Evolutionary conservation across 2,113 vertebrate genomes (phyloP).

Genomic region (Notothenia coriiceps): DNA sequence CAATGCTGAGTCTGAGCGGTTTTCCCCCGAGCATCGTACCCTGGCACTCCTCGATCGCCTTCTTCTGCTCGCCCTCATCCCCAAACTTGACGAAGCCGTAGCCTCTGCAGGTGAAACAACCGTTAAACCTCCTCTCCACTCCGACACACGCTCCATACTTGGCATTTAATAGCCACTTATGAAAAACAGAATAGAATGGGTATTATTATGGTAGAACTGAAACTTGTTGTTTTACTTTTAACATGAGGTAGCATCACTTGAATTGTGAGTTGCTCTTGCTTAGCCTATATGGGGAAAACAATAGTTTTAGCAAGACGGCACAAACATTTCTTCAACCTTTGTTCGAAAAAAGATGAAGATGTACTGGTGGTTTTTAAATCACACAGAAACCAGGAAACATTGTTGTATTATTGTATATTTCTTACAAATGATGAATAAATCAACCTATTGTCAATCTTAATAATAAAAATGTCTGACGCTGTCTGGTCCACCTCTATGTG

Average conservation of each 20-base stretch:
- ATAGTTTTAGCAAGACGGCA: constrained; percentile 86
- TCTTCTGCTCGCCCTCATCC: constrained; percentile 93
- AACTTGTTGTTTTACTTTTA: constrained; percentile 90
- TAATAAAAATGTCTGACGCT: not conserved
- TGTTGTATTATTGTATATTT: constrained; percentile 22
- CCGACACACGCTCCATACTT: constrained; percentile 64
- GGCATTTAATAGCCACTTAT: constrained; percentile 77
- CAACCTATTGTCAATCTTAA: not conserved
- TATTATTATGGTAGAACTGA: constrained; percentile 88
- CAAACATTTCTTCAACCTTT: constrained; percentile 74
- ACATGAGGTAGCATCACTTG: constrained; percentile 90
- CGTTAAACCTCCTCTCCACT: constrained; percentile 59
- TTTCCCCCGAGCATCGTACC: constrained; percentile 90
- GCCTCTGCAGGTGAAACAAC: constrained; percentile 84
- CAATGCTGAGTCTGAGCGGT: constrained; percentile 90
- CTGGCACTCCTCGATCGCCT: constrained; percentile 93
- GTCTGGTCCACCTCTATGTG: not conserved
- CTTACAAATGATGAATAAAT: constrained; percentile 19
- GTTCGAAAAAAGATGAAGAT: constrained; percentile 68
- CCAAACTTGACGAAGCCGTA: constrained; percentile 93
- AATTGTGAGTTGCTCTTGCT: constrained; percentile 90
- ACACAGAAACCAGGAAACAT: constrained; percentile 50
- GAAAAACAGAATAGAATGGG: constrained; percentile 81
- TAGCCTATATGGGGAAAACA: constrained; percentile 90
- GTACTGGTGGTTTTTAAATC: constrained; percentile 59